Percentiles rank a stretch among this genome's conserved stretches.
Conservation (phyloP, 2,888 invertebrate species). For the Acleris emargana region DNA sequence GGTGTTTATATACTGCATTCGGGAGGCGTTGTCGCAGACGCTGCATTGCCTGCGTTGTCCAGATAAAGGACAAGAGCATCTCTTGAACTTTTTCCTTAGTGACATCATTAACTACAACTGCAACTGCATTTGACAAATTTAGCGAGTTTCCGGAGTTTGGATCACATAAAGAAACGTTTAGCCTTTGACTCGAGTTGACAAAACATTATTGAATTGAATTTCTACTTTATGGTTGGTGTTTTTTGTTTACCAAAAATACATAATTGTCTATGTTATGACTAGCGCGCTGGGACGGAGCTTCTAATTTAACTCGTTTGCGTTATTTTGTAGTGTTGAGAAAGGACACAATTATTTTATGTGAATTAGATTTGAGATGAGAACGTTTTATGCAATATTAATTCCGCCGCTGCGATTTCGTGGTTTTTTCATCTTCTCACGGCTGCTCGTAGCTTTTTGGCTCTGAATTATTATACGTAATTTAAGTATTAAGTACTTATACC, state of each 20-base stretch:
- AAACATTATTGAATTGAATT: slow-evolving; percentile 20
- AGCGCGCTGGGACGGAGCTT: slow-evolving; percentile 1
- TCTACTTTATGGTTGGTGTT: slow-evolving; percentile 21
- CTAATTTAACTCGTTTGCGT: slow-evolving; percentile 12
- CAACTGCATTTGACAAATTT: slow-evolving; percentile 23
- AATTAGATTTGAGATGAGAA: slow-evolving; percentile 20
- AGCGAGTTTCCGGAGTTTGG: slow-evolving; percentile 9
- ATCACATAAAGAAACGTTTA: slow-evolving; percentile 4
- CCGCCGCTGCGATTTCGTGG: slow-evolving; percentile 16
- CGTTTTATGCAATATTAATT: slow-evolving; percentile 25
- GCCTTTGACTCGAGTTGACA: background rate
- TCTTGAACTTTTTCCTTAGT: slow-evolving; percentile 32
- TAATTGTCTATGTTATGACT: background rate
- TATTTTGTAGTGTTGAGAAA: slow-evolving; percentile 18
- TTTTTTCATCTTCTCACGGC: slow-evolving; percentile 15
- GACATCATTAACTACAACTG: slow-evolving; percentile 26
- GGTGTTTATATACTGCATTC: slow-evolving; percentile 69
- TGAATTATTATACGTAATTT: background rate
- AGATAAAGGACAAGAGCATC: slow-evolving; percentile 37
- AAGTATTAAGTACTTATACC: no score
- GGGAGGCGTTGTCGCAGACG: slow-evolving; percentile 58
- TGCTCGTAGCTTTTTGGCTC: background rate
- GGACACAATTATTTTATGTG: slow-evolving; percentile 27
- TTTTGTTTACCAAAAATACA: background rate
- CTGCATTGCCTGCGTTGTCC: slow-evolving; percentile 55